These are phyloP conservation scores for Xylota sylvarum DNA, from an alignment of 2,888 invertebrate species.

Conservation along the genomic window DNA sequence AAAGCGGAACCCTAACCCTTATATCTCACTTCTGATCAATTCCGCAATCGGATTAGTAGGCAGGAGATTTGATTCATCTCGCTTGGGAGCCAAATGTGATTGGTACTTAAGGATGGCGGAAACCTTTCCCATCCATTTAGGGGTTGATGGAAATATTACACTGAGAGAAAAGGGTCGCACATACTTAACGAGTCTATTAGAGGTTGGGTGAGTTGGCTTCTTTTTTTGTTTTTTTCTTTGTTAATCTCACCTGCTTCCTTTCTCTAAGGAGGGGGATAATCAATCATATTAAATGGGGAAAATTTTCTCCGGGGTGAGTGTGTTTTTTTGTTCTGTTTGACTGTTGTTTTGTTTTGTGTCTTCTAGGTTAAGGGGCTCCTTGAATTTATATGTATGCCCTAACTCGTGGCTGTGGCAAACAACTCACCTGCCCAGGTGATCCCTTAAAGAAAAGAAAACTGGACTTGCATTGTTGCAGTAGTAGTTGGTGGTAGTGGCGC, in stretches of 20 bases:
- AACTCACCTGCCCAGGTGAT: slow-evolving; percentile 57
- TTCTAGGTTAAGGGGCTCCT: slow-evolving; percentile 35
- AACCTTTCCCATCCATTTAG: slow-evolving; percentile 35
- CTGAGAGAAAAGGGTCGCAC: slow-evolving; percentile 49
- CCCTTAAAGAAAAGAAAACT: slow-evolving; percentile 56
- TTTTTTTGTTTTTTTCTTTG: slow-evolving; percentile 6
- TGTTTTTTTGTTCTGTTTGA: slow-evolving; percentile 35
- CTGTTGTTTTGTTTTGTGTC: slow-evolving; percentile 31
- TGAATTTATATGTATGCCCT: slow-evolving; percentile 34
- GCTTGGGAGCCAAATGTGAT: slow-evolving; percentile 62
- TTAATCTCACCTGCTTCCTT: slow-evolving; percentile 71
- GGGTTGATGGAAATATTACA: slow-evolving; percentile 35
- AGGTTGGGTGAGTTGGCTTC: slow-evolving; percentile 43
- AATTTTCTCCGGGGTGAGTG: slow-evolving; percentile 50
- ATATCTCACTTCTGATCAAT: slow-evolving; percentile 67
- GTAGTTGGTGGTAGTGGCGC: slow-evolving; percentile 44
- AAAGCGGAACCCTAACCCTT: background rate
- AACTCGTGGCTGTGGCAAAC: slow-evolving; percentile 17
- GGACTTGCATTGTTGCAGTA: slow-evolving; percentile 34
- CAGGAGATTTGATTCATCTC: slow-evolving; percentile 45
- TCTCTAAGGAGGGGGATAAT: slow-evolving; percentile 66
- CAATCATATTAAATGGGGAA: slow-evolving; percentile 71
- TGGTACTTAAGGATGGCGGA: slow-evolving; percentile 59
- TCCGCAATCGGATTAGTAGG: slow-evolving; percentile 71
- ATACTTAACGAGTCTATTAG: slow-evolving; percentile 67